Conservation (phyloP, 1,140 invertebrate genomes). For the Lepeophtheirus salmonis region DNA sequence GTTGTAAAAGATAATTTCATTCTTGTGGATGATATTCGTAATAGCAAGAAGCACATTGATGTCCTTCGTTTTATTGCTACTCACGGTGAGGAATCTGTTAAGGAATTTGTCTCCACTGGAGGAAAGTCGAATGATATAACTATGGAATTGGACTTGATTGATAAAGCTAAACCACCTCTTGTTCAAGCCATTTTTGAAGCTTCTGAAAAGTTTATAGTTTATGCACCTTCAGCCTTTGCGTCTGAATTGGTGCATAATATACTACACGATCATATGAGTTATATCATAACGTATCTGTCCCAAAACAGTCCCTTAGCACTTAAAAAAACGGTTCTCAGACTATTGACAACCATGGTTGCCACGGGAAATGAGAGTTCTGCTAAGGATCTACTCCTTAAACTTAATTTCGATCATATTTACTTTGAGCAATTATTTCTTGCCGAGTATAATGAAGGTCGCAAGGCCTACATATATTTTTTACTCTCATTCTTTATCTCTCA, state of each 20-base stretch:
- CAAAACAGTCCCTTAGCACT: neutral
- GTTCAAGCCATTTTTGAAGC: neutral
- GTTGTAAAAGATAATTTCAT: neutral
- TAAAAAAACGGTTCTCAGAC: neutral
- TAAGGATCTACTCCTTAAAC: neutral
- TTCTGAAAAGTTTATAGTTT: neutral
- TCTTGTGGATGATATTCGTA: neutral
- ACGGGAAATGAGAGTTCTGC: neutral
- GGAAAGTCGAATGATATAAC: neutral
- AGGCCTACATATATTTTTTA: neutral
- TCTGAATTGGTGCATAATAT: neutral
- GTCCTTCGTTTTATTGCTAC: neutral
- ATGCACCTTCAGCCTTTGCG: neutral
- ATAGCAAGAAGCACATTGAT: neutral
- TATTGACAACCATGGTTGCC: neutral
- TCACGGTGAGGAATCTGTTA: neutral
- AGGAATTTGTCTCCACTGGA: neutral
- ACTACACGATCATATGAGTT: neutral
- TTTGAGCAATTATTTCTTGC: neutral
- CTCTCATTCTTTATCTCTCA: neutral
- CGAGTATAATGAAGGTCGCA: neutral
- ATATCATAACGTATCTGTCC: neutral
- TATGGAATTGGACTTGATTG: neutral
- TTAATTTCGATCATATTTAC: neutral
- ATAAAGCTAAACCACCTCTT: neutral